Base-by-base conservation (phyloP, 2,888 invertebrate genomes). In the Rhogogaster chlorosoma region DNA sequence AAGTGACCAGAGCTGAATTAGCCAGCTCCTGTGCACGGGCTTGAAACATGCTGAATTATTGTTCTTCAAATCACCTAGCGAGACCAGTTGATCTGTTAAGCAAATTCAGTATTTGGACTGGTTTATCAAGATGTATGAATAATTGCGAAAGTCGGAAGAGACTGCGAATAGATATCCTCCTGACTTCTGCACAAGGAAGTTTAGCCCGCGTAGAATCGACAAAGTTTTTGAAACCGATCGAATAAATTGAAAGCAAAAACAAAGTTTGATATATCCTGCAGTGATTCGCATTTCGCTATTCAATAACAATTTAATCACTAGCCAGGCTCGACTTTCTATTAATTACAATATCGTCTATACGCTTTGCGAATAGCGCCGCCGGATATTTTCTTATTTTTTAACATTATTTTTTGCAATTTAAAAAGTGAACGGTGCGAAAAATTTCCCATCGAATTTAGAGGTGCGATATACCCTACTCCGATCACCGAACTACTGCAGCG, bases 401-500 rank as follows among this genome's bases (percentile, higher is more conserved):
- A 10, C 26, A 38, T 38, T 22, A n/a, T 42, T 9, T 26, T 71
- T 73, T 22, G 38, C 38, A 5, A 71, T 71, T 22, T n/a, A n/a
- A 71, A 71, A 71, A 71, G 36, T 53, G 77, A 77, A 53, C 10
- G 29, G 32, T 49, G 77, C 49, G 26, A 42, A 77, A 77, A 53
- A 77, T 77, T 77, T 26, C 49, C 53, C n/a, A 26, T 53, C 32
- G 22, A 77, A 53, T 77, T 53, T 38, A 36, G 18, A 61, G 12
- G 32, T 45, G 38, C 22, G 26, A 38, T 38, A 29, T n/a, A 49
- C 4, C 18, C 53, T n/a, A 53, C n/a, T 86, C 77, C 83, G 85
- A 87, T 73, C 49, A 26, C 42, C 29, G n/a, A 75, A 32, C 32
- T 32, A 18, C 32, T 32, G 15, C 73, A 77, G 29, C 84, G 90